Percentiles rank a stretch among this genome's conserved stretches.
These are phyloP conservation scores for Microplitis manilae DNA, from an alignment of 2,888 invertebrate species.

Conservation along the genomic window DNA sequence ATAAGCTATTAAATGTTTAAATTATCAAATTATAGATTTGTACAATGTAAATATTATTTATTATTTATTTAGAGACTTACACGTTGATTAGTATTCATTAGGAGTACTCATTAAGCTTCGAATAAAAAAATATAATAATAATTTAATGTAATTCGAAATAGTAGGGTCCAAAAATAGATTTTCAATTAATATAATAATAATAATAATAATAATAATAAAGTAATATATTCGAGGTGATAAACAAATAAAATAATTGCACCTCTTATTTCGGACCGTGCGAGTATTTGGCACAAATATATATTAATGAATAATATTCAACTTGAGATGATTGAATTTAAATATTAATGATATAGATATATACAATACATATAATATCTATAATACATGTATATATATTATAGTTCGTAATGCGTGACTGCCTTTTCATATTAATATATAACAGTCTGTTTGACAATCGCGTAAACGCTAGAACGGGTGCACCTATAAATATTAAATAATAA, in stretches of 20 bases:
- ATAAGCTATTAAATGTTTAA: too few relatives aligned
- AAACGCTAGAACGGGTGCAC: slow-evolving; percentile 40
- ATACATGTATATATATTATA: slow-evolving; percentile 11
- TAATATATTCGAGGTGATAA: too few relatives aligned
- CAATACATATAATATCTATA: too few relatives aligned
- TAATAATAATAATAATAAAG: too few relatives aligned
- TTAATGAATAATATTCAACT: too few relatives aligned
- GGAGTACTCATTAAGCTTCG: slow-evolving; percentile 30
- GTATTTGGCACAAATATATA: too few relatives aligned
- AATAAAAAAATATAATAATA: slow-evolving; percentile 45
- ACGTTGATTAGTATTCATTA: not conserved
- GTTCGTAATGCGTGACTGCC: slow-evolving; percentile 9
- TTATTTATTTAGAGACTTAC: not conserved
- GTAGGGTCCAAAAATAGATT: slow-evolving; percentile 52
- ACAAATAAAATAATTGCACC: too few relatives aligned
- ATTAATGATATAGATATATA: not conserved
- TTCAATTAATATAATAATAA: not conserved
- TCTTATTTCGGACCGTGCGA: too few relatives aligned
- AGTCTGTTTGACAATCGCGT: slow-evolving; percentile 20
- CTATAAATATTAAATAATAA: slow-evolving; percentile 26
- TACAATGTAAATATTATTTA: not conserved
- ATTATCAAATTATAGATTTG: not conserved
- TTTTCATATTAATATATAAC: slow-evolving; percentile 1
- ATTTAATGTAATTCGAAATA: not conserved
- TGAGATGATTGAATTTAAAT: not conserved